These are phyloP conservation scores for Troides helena DNA, from an alignment of 2,888 invertebrate genomes.

Conservation along the genomic window DNA sequence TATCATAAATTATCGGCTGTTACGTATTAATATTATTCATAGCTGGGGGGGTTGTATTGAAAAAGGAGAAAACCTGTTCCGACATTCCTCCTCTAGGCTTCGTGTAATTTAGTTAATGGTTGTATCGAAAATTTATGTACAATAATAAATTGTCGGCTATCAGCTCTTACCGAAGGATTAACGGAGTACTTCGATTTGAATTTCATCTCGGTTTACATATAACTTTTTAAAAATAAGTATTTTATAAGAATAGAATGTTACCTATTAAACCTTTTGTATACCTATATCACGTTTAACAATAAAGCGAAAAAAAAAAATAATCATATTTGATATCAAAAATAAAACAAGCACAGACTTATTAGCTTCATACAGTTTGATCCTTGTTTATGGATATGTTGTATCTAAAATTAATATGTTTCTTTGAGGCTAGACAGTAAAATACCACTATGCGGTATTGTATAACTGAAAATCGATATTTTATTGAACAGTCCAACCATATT, in stretches of 20 bases:
- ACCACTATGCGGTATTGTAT: neutral
- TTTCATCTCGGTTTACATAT: conserved; percentile 5
- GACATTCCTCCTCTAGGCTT: conserved; percentile 14
- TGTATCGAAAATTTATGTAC: conserved; percentile 24
- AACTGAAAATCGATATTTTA: neutral
- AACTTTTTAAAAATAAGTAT: conserved; percentile 8
- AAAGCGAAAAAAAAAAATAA: neutral
- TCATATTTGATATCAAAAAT: no score
- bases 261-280: neutral
- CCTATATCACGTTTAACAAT: neutral
- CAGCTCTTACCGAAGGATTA: conserved; percentile 11
- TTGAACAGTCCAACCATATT: neutral
- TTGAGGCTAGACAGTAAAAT: neutral
- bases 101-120: conserved; percentile 21
- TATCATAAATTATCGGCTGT: neutral
- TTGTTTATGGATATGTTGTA: neutral
- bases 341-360: no score
- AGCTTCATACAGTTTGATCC: no score
- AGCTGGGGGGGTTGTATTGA: conserved; percentile 1
- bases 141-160: conserved; percentile 24
- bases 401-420: neutral
- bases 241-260: conserved; percentile 6
- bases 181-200: conserved; percentile 6
- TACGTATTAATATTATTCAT: conserved; percentile 12
- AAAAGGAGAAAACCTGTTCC: conserved; percentile 11